These are phyloP conservation scores for Drosophila santomea DNA, from an alignment of 1,140 invertebrate species.

Conservation along the genomic window DNA sequence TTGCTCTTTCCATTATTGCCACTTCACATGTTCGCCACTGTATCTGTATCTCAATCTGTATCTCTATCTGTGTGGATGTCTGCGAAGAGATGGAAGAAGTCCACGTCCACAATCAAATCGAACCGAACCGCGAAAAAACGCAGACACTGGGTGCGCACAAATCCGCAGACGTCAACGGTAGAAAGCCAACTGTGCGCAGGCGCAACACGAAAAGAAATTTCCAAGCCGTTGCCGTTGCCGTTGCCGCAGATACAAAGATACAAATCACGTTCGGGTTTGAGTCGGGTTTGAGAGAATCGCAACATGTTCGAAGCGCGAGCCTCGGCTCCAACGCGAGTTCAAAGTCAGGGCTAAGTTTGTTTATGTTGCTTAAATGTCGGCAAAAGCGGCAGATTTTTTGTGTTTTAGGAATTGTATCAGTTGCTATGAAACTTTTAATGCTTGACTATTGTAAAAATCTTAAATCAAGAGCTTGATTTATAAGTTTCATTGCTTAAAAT, in stretches of 20 bases:
- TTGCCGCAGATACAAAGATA: conserved; percentile 34
- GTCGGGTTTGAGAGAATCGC: conserved; percentile 20
- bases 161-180: conserved; percentile 84
- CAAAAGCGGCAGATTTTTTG: background rate
- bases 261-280: conserved; percentile 40
- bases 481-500: too few relatives aligned
- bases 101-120: conserved; percentile 67
- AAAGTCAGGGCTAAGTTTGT: conserved; percentile 83
- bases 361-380: conserved; percentile 37
- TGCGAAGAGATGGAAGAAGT: conserved; percentile 47
- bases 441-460: background rate
- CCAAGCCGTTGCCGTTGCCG: conserved; percentile 32
- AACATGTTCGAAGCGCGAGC: conserved; percentile 24
- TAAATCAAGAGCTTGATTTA: too few relatives aligned
- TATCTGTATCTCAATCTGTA: conserved; percentile 4
- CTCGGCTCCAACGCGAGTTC: conserved; percentile 46
- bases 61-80: conserved; percentile 11
- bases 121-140: conserved; percentile 63
- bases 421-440: background rate
- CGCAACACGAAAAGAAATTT: conserved; percentile 81
- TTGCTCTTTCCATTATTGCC: conserved; percentile 72
- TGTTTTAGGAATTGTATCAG: background rate
- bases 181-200: conserved; percentile 85
- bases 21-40: conserved; percentile 45
- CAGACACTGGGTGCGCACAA: conserved; percentile 68